Conservation (phyloP, 2,797 vertebrate species). For the Gymnoscopelus braueri region DNA sequence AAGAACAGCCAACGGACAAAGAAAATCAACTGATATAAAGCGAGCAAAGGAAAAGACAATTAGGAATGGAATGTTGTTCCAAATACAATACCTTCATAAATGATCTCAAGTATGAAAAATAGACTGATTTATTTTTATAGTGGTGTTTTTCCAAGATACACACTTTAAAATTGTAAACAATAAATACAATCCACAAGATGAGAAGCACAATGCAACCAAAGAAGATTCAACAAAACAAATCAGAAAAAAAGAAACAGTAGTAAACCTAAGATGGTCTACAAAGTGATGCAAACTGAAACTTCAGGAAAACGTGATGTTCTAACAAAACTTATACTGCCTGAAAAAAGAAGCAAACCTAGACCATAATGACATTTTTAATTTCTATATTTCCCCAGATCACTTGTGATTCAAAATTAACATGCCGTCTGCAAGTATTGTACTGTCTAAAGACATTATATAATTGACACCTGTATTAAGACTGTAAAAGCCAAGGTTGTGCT, state of each 20-base stretch:
- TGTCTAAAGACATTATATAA: constrained; percentile 1
- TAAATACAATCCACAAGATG: constrained; percentile 44
- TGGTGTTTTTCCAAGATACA: constrained; percentile 34
- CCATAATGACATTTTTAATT: not conserved
- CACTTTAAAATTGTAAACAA: constrained; percentile 42
- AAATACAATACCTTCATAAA: constrained; percentile 5
- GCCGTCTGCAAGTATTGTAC: not conserved
- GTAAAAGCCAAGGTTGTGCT: not conserved
- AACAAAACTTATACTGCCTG: not conserved
- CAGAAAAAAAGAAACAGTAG: not conserved
- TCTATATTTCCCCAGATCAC: constrained; percentile 8
- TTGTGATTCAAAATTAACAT: not conserved
- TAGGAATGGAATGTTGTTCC: constrained; percentile 25
- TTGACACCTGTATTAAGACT: constrained; percentile 25
- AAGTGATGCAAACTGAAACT: not conserved
- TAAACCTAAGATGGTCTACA: not conserved
- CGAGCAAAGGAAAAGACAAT: not conserved
- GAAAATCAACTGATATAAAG: not conserved
- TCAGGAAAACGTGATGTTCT: not conserved
- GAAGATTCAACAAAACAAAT: constrained; percentile 6
- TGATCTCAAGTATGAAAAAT: constrained; percentile 30
- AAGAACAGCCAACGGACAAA: constrained; percentile 8
- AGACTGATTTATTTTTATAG: constrained; percentile 16
- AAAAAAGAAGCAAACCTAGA: not conserved
- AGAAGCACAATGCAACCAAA: constrained; percentile 24